A percentile compares a stretch with the other conserved stretches of the same genome.
Conservation (phyloP, 2,113 vertebrate genomes). For the Bos javanicus region DNA sequence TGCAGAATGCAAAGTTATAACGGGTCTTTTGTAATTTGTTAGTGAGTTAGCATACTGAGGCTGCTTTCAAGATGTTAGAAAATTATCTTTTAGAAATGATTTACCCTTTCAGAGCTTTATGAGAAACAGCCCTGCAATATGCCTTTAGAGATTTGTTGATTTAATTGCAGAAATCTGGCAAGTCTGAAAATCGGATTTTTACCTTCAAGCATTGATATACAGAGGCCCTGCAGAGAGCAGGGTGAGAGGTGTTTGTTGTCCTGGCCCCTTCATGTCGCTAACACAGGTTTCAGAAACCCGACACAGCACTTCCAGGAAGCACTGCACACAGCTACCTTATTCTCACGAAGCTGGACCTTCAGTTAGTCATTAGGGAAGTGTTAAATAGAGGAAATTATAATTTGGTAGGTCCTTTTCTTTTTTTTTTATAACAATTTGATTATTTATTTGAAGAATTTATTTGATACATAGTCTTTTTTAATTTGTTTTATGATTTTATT, state of each 20-base stretch:
- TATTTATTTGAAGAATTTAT: not conserved
- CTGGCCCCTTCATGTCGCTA: not conserved
- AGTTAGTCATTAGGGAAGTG: not conserved
- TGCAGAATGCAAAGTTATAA: not conserved
- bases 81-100: conserved; percentile 45
- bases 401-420: not conserved
- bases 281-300: not conserved
- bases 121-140: not conserved
- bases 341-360: not conserved
- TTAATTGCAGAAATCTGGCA: conserved; percentile 41
- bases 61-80: conserved; percentile 13
- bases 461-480: not conserved
- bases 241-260: not conserved
- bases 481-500: not conserved
- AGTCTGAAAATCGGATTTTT: conserved; percentile 20
- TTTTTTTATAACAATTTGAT: not conserved
- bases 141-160: conserved; percentile 24
- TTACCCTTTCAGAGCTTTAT: conserved; percentile 18
- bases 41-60: conserved; percentile 4
- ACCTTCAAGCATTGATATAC: not conserved
- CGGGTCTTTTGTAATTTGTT: not conserved
- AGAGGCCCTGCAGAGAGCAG: not conserved
- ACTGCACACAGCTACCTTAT: not conserved
- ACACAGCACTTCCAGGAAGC: not conserved
- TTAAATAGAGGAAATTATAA: not conserved